Base-by-base conservation (phyloP, 2,888 invertebrate species). In the Alloscopus bannaensis region DNA sequence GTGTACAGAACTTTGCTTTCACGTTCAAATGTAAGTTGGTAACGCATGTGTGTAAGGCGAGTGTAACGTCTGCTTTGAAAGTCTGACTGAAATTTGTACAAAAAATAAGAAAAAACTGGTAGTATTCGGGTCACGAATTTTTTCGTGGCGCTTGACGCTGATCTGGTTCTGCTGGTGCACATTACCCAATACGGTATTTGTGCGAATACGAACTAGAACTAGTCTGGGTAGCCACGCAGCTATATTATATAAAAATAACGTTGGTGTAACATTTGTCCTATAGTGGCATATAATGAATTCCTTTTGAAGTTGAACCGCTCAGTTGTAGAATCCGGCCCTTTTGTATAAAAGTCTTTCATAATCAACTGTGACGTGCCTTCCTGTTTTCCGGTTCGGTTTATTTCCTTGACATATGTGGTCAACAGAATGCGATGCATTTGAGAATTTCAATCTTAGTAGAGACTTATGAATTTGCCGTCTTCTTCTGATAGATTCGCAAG, bases 111-210 rank as follows among this genome's bases (percentile, higher is more conserved):
- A 62, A 24, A 22, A 42, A 20, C 42, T 45, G 50, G 52, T 64
- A 40, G 22, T 64, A 73, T 73, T 73, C 72, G 28, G 71, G 71
- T 73, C 72, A 73, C 72, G 72, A 40, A 42, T 50, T 64, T 55
- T 22, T 47, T 57, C 55, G 42, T 28, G 40, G 62, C 36, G 18
- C 47, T 72, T n/a, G 62, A 52, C 20, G 42, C 52, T 26, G 28
- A 50, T 59, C 40, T 36, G 20, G 18, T 31, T 31, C 29, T 22
- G 24, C 6, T 6, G 6, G 13, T 36, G 36, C 18, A 45, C 45
- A 16, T 18, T 45, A 16, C 45, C 45, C 13, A 4, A 36, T 18
- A 45, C 45, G 18, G 22, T 22, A 16, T 13, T 47, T 47, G 4
- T 13, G 47, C 11, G 18, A 47, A 6, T n/a, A 47, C 11, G 18